These are phyloP conservation scores for Lagenorhynchus albirostris DNA, from an alignment of 2,113 vertebrate species.

Conservation along the genomic window DNA sequence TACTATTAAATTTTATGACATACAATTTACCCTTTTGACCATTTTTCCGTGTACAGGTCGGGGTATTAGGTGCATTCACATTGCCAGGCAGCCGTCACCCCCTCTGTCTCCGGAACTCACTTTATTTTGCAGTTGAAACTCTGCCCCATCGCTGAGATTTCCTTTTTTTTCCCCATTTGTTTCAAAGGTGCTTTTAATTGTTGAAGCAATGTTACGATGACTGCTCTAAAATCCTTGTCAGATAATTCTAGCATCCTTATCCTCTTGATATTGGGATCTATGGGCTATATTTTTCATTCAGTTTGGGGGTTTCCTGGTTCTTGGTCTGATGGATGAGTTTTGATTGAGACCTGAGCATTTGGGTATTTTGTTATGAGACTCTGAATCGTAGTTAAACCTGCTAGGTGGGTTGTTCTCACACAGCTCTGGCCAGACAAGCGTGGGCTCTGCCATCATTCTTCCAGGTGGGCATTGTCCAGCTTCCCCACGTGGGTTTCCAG, in stretches of 20 bases:
- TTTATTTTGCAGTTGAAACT: not conserved
- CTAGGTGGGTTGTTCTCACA: not conserved
- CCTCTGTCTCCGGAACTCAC: not conserved
- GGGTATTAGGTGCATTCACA: accelerated
- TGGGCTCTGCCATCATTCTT: accelerated
- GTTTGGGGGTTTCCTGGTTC: not conserved
- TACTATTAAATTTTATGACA: too few relatives aligned
- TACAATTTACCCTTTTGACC: not conserved
- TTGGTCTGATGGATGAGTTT: not conserved
- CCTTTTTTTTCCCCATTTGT: not conserved
- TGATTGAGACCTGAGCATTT: not conserved
- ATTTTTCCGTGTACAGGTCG: accelerated
- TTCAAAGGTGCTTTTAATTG: not conserved
- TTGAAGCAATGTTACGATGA: not conserved
- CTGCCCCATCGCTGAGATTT: not conserved
- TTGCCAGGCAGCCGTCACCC: accelerated
- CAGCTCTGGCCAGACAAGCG: not conserved
- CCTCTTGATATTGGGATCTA: not conserved
- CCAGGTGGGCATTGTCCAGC: accelerated
- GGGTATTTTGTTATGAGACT: not conserved
- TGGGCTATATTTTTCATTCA: not conserved
- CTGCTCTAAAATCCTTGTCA: not conserved
- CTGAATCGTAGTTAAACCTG: not conserved
- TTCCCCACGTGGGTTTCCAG: accelerated
- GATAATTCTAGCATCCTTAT: too few relatives aligned